These are phyloP conservation scores for Gerris lacustris DNA, from an alignment of 2,888 invertebrate genomes.

Conservation along the genomic window DNA sequence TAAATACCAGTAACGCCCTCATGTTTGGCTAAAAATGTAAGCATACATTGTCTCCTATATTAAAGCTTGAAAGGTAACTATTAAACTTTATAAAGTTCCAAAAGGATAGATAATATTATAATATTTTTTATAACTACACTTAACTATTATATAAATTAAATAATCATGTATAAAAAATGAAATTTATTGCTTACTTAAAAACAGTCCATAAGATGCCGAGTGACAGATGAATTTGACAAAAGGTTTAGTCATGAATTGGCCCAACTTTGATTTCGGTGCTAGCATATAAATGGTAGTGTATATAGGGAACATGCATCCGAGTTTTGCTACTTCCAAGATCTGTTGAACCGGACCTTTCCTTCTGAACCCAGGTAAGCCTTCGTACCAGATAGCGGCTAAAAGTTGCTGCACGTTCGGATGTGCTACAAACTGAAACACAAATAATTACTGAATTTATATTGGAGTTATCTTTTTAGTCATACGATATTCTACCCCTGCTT, in stretches of 20 bases:
- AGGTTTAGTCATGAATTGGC: constrained; percentile 87
- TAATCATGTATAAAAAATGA: no score
- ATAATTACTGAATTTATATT: constrained; percentile 11
- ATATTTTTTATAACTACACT: no score
- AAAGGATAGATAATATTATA: no score
- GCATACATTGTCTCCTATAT: no score
- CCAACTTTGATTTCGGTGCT: constrained; percentile 76
- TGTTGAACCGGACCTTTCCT: constrained; percentile 82
- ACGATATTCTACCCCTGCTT: not conserved
- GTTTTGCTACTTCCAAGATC: constrained; percentile 67
- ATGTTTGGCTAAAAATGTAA: no score
- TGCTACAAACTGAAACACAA: constrained; percentile 72
- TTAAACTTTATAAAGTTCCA: no score
- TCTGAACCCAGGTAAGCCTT: constrained; percentile 90
- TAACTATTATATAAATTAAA: no score
- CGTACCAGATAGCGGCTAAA: constrained; percentile 94
- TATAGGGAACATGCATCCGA: constrained; percentile 85
- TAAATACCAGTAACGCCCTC: no score
- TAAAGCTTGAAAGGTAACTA: no score
- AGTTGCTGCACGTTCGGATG: constrained; percentile 97
- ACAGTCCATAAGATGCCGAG: constrained; percentile 89
- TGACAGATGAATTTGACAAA: constrained; percentile 98
- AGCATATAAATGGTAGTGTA: constrained; percentile 86
- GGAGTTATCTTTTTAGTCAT: not conserved
- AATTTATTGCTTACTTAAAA: constrained; percentile 64